Percentiles rank a stretch among this genome's conserved stretches.
phyloP scores from a whole-genome alignment of 1,140 invertebrate genomes.

The Theocolax elegans region DNA sequence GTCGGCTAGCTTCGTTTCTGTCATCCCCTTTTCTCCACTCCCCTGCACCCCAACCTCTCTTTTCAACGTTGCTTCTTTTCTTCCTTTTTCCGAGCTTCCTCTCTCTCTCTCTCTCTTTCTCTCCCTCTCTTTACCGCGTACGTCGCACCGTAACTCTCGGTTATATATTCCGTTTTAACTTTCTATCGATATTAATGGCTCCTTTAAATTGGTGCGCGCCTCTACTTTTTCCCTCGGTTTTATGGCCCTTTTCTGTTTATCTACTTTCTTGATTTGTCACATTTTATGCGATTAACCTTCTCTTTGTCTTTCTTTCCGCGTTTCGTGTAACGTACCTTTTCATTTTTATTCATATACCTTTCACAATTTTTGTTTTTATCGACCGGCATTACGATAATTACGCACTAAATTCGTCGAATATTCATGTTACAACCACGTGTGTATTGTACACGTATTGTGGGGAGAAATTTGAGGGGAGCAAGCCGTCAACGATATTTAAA shows the following conservation, averaged over 20 bases:
- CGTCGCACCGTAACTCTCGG: slow-evolving; percentile 5
- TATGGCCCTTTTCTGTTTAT: slow-evolving; percentile 5
- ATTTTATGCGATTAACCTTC: background rate
- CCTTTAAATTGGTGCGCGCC: slow-evolving; percentile 17
- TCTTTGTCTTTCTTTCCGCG: no score
- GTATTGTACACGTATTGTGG: no score
- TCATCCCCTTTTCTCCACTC: no score
- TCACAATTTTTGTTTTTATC: background rate
- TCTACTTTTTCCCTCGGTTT: background rate
- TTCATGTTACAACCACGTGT: no score
- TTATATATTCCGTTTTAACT: slow-evolving; percentile 32
- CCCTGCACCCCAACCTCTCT: no score
- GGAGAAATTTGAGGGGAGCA: no score
- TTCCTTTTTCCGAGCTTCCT: background rate
- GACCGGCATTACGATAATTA: background rate
- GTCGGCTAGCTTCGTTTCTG: no score
- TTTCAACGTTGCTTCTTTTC: background rate
- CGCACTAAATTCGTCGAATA: no score
- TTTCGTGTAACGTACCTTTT: no score
- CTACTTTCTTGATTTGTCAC: slow-evolving; percentile 21
- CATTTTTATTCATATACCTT: background rate
- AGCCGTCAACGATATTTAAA: no score
- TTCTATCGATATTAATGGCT: slow-evolving; percentile 32
- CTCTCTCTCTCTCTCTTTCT: background rate
- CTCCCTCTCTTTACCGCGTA: background rate